Conservation (phyloP, 2,888 invertebrate species). For the Caenorhabditis sp. region DNA sequence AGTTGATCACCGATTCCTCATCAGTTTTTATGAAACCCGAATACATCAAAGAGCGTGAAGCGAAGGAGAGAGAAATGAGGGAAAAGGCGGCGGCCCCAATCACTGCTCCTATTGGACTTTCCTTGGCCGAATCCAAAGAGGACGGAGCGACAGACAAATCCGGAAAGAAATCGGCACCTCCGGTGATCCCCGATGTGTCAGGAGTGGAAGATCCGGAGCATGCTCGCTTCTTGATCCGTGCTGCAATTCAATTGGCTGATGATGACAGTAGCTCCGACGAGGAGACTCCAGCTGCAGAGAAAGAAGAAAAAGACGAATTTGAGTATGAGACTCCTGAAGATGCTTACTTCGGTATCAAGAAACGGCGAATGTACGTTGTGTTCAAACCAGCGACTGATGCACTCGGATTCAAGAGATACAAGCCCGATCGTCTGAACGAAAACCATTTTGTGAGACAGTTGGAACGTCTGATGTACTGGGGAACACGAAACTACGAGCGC, state of each 20-base stretch:
- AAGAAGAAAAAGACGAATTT: slow-evolving; percentile 29
- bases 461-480: slow-evolving; percentile 40
- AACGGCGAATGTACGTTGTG: slow-evolving; percentile 44
- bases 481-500: slow-evolving; percentile 13
- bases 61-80: slow-evolving; percentile 25
- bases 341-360: slow-evolving; percentile 43
- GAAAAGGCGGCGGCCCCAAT: slow-evolving; percentile 18
- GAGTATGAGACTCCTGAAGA: slow-evolving; percentile 40
- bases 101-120: slow-evolving; percentile 26
- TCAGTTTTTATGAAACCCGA: slow-evolving; percentile 38
- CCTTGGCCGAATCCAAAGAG: slow-evolving; percentile 1
- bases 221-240: slow-evolving; percentile 33
- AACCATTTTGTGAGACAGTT: slow-evolving; percentile 21
- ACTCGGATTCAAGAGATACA: slow-evolving; percentile 24
- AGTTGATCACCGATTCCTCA: slow-evolving; percentile 24
- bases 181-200: neutral
- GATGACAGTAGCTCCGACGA: slow-evolving; percentile 23
- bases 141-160: neutral
- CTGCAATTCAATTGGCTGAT: slow-evolving; percentile 30
- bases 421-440: slow-evolving; percentile 29
- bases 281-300: neutral
- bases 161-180: neutral
- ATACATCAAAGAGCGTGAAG: slow-evolving; percentile 41
- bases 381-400: slow-evolving; percentile 38
- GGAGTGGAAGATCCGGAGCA: slow-evolving; percentile 24